Conservation (phyloP, 2,888 invertebrate species). For the Brachyopa scutellaris region DNA sequence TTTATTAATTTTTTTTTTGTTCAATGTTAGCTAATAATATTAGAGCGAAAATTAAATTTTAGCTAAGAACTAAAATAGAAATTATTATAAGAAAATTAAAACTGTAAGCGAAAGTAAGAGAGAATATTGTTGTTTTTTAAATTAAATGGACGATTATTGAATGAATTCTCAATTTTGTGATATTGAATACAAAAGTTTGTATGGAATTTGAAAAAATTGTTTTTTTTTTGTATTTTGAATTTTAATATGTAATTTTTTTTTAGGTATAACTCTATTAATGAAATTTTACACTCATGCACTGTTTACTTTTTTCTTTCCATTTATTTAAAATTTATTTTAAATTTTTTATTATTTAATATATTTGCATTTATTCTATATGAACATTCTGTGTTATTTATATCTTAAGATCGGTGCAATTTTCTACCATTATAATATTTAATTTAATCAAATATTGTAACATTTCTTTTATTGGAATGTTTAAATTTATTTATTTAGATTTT, state of each 20-base stretch:
- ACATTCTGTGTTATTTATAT: conserved; percentile 55
- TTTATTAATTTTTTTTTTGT: conserved; percentile 8
- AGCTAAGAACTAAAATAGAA: conserved; percentile 2
- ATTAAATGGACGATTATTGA: conserved; percentile 29
- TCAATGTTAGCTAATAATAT: conserved; percentile 16
- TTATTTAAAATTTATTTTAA: conserved; percentile 45
- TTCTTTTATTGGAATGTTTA: conserved; percentile 64
- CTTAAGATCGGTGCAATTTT: conserved; percentile 68
- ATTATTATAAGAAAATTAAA: background rate
- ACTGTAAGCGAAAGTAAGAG: background rate
- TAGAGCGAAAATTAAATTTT: conserved; percentile 2
- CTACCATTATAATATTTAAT: conserved; percentile 42
- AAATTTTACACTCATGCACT: conserved; percentile 47
- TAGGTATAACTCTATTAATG: conserved; percentile 44
- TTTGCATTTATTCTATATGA: conserved; percentile 61
- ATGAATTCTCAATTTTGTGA: conserved; percentile 16
- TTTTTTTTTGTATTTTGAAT: conserved; percentile 10
- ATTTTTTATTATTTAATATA: conserved; percentile 38
- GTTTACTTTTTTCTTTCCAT: background rate
- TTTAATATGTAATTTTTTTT: conserved; percentile 13
- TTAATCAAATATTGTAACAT: conserved; percentile 43
- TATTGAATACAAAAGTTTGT: conserved; percentile 61
- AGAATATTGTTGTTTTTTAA: conserved; percentile 8
- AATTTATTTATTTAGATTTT: conserved; percentile 35
- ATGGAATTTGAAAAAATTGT: conserved; percentile 24